Conservation (phyloP, 2,797 vertebrate genomes). For the Siniperca undulata region DNA sequence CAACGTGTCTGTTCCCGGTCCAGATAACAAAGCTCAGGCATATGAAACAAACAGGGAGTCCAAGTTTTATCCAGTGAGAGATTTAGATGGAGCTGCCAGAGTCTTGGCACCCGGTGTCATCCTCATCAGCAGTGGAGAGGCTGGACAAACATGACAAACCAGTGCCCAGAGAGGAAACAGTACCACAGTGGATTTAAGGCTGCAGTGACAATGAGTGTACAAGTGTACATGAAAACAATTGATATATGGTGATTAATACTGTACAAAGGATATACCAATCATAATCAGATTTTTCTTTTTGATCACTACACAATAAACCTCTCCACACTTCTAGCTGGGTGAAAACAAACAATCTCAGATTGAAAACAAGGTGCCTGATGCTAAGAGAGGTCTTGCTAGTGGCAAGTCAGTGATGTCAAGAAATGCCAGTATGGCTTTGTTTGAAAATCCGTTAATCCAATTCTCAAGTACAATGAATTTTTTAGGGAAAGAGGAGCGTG, state of each 20-base stretch:
- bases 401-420: slow-evolving; percentile 25
- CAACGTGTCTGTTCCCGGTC: slow-evolving; percentile 48
- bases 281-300: background rate
- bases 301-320: background rate
- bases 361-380: slow-evolving; percentile 18
- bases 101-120: slow-evolving; percentile 31
- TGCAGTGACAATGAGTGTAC: background rate
- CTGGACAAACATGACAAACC: slow-evolving; percentile 19
- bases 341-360: slow-evolving; percentile 8
- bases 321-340: background rate
- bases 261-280: background rate
- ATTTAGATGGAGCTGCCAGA: slow-evolving; percentile 38
- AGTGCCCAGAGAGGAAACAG: slow-evolving; percentile 28
- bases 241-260: background rate
- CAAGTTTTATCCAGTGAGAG: slow-evolving; percentile 36
- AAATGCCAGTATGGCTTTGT: slow-evolving; percentile 25
- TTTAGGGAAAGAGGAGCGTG: background rate
- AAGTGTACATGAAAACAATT: slow-evolving; percentile 6
- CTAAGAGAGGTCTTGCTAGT: background rate
- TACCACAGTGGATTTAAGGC: slow-evolving; percentile 11
- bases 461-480: slow-evolving; percentile 26
- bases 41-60: slow-evolving; percentile 52
- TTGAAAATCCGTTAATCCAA: slow-evolving; percentile 34
- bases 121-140: slow-evolving; percentile 21
- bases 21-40: slow-evolving; percentile 50